phyloP scores from a whole-genome alignment of 2,888 invertebrate species.

The Acanthosepion pharaonis region DNA sequence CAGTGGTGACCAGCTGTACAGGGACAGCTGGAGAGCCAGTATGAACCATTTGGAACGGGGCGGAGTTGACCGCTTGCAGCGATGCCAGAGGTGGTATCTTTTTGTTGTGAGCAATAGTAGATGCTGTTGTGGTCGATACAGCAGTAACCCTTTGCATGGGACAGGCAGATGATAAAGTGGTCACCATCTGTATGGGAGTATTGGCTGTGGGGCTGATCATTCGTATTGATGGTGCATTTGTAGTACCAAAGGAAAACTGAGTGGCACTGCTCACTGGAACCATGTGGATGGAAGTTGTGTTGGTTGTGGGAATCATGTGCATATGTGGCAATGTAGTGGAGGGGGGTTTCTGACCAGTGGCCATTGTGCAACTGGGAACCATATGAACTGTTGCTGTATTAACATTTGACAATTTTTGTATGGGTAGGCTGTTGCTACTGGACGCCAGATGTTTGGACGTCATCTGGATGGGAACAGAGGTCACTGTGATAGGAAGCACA shows the following conservation, averaged over 20 bases:
- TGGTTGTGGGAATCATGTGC: slow-evolving; percentile 1
- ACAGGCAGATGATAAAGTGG: not conserved
- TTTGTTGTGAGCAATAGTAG: slow-evolving; percentile 23
- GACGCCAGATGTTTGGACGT: slow-evolving; percentile 41
- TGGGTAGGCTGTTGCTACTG: slow-evolving; percentile 42
- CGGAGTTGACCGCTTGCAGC: slow-evolving; percentile 36
- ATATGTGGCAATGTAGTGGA: slow-evolving; percentile 10
- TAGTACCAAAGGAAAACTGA: not conserved
- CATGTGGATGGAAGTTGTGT: slow-evolving; percentile 44
- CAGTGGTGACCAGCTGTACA: slow-evolving; percentile 34
- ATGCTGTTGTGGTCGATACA: not conserved
- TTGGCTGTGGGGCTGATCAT: slow-evolving; percentile 11
- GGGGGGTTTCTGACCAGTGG: slow-evolving; percentile 24
- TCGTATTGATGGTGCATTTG: slow-evolving; percentile 37
- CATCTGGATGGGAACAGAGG: slow-evolving; percentile 41
- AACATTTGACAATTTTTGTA: slow-evolving; percentile 35
- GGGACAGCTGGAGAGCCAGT: slow-evolving; percentile 37
- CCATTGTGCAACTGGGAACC: slow-evolving; percentile 44
- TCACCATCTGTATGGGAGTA: slow-evolving; percentile 33
- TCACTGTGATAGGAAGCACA: slow-evolving; percentile 41
- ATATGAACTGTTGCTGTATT: slow-evolving; percentile 44
- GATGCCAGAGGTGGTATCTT: slow-evolving; percentile 35
- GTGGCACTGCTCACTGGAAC: slow-evolving; percentile 42
- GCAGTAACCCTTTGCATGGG: slow-evolving; percentile 37
- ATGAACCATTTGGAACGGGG: slow-evolving; percentile 45